Evolutionary conservation across 2,888 invertebrate species (phyloP).

Genomic region (Neoascia interrupta): DNA sequence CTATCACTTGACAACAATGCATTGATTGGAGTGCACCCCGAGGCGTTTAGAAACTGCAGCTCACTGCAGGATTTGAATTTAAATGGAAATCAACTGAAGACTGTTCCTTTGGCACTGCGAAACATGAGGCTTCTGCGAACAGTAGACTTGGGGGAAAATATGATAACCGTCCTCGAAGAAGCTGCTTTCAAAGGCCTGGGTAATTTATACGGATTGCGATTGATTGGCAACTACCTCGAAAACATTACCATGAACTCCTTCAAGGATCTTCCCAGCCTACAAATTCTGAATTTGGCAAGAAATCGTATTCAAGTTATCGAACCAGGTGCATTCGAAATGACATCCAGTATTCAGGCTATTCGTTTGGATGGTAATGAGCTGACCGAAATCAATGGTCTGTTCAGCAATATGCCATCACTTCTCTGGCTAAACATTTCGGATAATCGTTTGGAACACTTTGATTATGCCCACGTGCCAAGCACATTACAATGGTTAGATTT

Average conservation of each 20-base stretch:
- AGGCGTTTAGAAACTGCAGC: conserved; percentile 94
- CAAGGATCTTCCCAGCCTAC: conserved; percentile 88
- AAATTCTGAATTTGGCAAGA: conserved; percentile 92
- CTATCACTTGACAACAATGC: conserved; percentile 92
- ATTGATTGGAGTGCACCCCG: conserved; percentile 90
- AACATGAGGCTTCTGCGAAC: conserved; percentile 92
- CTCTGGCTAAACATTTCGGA: conserved; percentile 95
- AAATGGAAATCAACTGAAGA: conserved; percentile 90
- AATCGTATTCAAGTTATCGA: conserved; percentile 90
- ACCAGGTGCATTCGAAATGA: conserved; percentile 89
- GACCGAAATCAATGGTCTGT: conserved; percentile 90
- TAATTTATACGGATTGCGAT: conserved; percentile 91
- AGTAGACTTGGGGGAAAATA: conserved; percentile 95
- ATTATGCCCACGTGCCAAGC: conserved; percentile 90
- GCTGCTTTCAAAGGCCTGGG: conserved; percentile 91
- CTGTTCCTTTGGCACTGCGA: conserved; percentile 89
- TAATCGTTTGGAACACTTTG: conserved; percentile 93
- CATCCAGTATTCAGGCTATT: conserved; percentile 90
- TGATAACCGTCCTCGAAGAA: conserved; percentile 89
- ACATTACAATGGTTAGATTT: conserved; percentile 93
- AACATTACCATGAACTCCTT: conserved; percentile 90
- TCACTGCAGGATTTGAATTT: conserved; percentile 94
- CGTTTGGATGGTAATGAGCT: conserved; percentile 92
- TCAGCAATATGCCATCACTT: conserved; percentile 89
- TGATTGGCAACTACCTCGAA: conserved; percentile 93